Percentiles rank a stretch among this genome's conserved stretches.
Evolutionary conservation across 2,888 invertebrate genomes (phyloP).

Genomic region (Rhagonycha fulva): DNA sequence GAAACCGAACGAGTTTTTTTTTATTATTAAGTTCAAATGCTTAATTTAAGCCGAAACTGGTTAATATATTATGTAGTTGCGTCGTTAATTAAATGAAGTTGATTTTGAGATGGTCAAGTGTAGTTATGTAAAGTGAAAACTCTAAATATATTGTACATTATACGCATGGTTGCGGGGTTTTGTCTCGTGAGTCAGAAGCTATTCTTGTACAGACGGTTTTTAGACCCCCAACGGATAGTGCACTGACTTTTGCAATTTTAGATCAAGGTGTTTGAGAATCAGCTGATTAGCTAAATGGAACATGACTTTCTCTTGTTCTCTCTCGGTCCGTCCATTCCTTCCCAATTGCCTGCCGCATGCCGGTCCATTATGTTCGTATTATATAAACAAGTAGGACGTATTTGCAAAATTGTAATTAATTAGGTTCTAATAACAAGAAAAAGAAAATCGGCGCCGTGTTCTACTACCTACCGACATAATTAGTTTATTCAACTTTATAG

Average conservation of each 20-base stretch:
- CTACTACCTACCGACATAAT: not conserved
- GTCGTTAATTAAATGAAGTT: not conserved
- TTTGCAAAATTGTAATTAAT: not conserved
- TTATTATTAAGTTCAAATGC: not conserved
- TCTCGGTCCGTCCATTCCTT: not conserved
- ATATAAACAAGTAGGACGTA: not conserved
- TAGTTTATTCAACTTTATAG: not conserved
- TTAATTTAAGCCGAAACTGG: not conserved
- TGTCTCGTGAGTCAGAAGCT: slow-evolving; percentile 28
- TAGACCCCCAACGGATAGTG: slow-evolving; percentile 35
- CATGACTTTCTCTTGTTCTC: not conserved
- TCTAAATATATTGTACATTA: not conserved
- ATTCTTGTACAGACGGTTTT: slow-evolving; percentile 33
- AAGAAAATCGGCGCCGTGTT: slow-evolving; percentile 6
- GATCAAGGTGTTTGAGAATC: slow-evolving; percentile 35
- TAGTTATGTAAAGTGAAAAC: not conserved
- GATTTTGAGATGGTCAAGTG: not conserved
- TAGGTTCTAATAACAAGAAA: not conserved
- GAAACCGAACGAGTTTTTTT: not conserved
- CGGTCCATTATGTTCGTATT: not conserved
- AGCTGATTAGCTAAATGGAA: slow-evolving; percentile 30
- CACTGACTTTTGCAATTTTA: slow-evolving; percentile 38
- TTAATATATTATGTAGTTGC: not conserved
- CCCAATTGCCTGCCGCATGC: not conserved
- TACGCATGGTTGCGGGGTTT: slow-evolving; percentile 7